phyloP scores from a whole-genome alignment of 1,140 invertebrate genomes.

The Drosophila takahashii region DNA sequence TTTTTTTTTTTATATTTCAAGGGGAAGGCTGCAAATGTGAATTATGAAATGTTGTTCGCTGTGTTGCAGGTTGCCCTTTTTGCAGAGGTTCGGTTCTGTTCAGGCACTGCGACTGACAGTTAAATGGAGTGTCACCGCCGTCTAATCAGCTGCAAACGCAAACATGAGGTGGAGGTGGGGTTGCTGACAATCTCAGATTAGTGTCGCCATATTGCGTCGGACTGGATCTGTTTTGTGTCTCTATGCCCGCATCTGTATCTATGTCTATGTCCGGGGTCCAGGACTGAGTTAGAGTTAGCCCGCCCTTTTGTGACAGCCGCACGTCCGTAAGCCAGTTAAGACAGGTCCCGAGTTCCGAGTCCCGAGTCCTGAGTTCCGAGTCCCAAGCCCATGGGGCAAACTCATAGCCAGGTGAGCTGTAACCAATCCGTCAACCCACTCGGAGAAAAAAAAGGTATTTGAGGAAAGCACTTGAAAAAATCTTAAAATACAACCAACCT shows the following conservation, averaged over 20 bases:
- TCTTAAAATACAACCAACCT: too few species aligned
- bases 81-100: slow-evolving; percentile 5
- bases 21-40: background rate
- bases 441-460: background rate
- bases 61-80: slow-evolving; percentile 31
- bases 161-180: background rate
- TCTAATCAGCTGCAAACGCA: slow-evolving; percentile 53
- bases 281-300: background rate
- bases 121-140: slow-evolving; percentile 53
- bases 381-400: slow-evolving; percentile 15
- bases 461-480: background rate
- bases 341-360: slow-evolving; percentile 17
- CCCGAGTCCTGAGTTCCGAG: background rate
- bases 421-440: slow-evolving; percentile 30
- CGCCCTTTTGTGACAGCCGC: slow-evolving; percentile 21
- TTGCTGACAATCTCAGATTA: slow-evolving; percentile 46
- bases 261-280: slow-evolving; percentile 9
- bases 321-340: slow-evolving; percentile 49
- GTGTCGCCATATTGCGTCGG: slow-evolving; percentile 55
- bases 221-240: slow-evolving; percentile 16
- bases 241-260: background rate
- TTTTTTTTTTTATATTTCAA: background rate
- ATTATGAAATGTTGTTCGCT: background rate
- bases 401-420: slow-evolving; percentile 21
- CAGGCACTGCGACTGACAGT: slow-evolving; percentile 44